Evolutionary conservation across 2,113 vertebrate species (phyloP).

Genomic region (Heterocephalus glaber): DNA sequence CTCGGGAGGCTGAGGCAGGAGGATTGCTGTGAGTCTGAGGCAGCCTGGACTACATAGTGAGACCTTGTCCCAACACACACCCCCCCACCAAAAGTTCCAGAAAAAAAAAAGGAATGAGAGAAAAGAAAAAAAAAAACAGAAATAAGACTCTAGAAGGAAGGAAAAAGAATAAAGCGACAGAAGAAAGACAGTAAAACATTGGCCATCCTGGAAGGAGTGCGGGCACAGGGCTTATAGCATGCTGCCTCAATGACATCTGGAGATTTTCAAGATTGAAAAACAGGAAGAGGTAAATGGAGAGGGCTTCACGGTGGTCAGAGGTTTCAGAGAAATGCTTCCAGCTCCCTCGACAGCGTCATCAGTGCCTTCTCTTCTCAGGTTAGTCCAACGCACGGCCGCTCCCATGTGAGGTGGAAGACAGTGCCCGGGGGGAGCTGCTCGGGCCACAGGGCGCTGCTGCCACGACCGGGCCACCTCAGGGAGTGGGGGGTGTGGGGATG

Average conservation of each 20-base stretch:
- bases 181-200: background rate
- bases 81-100: too few relatives aligned
- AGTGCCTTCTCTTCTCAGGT: background rate
- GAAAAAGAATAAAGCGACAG: too few relatives aligned
- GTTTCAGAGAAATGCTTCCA: too few relatives aligned
- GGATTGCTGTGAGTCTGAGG: background rate
- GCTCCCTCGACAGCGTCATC: background rate
- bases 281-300: fast-evolving
- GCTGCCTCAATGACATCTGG: fast-evolving
- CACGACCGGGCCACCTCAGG: too few relatives aligned
- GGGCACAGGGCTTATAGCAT: fast-evolving
- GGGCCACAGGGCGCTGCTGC: too few relatives aligned
- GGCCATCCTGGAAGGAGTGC: fast-evolving
- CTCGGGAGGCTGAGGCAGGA: background rate
- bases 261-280: background rate
- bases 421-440: background rate
- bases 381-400: background rate
- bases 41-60: background rate
- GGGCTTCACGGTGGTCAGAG: background rate
- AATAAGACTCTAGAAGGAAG: background rate
- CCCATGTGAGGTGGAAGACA: background rate
- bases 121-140: background rate
- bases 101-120: background rate
- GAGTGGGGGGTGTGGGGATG: background rate
- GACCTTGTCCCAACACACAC: background rate